Evolutionary conservation across 1,140 invertebrate genomes (phyloP), one percentile per base, ranked within the genome.

Genomic region (Zaprionus vittiger): DNA sequence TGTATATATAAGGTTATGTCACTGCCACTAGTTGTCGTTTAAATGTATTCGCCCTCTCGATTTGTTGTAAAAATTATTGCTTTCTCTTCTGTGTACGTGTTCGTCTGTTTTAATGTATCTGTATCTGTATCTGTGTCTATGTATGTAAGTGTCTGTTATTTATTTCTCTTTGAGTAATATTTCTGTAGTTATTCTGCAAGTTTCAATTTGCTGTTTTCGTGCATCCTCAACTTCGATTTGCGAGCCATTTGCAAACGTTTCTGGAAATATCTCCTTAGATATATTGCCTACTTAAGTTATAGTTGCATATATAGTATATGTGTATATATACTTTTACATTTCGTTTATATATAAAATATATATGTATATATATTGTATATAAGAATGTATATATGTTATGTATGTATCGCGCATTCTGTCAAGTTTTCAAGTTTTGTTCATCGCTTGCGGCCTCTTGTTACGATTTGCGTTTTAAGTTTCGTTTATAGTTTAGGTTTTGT

Each of bases 231-330:
- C 74, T 81, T 76, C 67, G 59, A 69, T 77, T 85, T 87, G 80
- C 83, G 83, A 87, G 83, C 83, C 83, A 78, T 86, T 78, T 79
- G 84, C 84, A 87, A 87, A 87, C 84, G 75, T 65, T 83, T 77
- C 63, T 57, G 26, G 76, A 67, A 68, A 79, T 89, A 89, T 89
- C 41, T 47, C 77, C 71, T 89, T 79, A 79, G 81, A 76, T 87
- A 87, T 71, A 83, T 83, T 87, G 81, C 84, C 84, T 87, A 87
- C 84, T 87, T 87, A 87, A 73, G 72, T 65, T 81, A 89, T 76
- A 83, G 84, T 83, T 89, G 81, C 77, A 87, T 89, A 83, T 80
- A 83, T 80, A 83, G 24, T 82, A 82, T 83, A 83, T 82, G 79
- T 82, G 67, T 73, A 54, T 71, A 77, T 79, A 69, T 79, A 47